These are phyloP conservation scores for Fistularia tabacaria DNA, from an alignment of 2,797 vertebrate species.

Conservation along the genomic window DNA sequence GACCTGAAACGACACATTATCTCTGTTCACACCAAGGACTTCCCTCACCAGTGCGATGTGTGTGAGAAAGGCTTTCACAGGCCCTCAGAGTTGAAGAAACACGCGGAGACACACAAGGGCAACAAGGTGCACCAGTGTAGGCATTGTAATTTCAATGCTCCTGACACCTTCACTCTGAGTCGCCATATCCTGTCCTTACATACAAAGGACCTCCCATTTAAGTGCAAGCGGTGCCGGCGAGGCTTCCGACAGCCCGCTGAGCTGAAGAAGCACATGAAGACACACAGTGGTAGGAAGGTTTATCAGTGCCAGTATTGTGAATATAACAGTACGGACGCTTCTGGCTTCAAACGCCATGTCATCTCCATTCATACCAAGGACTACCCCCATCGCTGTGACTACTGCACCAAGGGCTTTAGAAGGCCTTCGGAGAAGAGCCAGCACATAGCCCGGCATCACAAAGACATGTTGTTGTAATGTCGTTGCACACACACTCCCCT, in stretches of 20 bases:
- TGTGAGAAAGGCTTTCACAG: constrained; percentile 97
- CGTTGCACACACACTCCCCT: constrained; percentile 52
- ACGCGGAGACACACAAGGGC: constrained; percentile 92
- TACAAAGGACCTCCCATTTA: constrained; percentile 89
- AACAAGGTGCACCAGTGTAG: constrained; percentile 96
- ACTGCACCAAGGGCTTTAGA: constrained; percentile 95
- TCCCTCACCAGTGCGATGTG: constrained; percentile 95
- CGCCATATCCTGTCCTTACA: constrained; percentile 96
- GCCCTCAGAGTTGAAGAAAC: constrained; percentile 98
- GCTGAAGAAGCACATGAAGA: constrained; percentile 99
- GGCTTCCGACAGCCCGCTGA: constrained; percentile 92
- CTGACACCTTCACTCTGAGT: constrained; percentile 94
- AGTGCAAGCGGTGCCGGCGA: constrained; percentile 92
- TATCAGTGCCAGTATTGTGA: constrained; percentile 99
- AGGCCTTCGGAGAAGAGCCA: constrained; percentile 97
- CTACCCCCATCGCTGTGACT: constrained; percentile 96
- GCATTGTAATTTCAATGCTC: constrained; percentile 96
- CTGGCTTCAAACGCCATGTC: constrained; percentile 96
- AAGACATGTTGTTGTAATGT: constrained; percentile 83
- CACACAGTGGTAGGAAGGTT: constrained; percentile 95
- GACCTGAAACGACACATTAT: constrained; percentile 98
- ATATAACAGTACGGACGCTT: constrained; percentile 97
- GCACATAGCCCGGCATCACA: constrained; percentile 97
- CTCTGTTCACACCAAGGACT: constrained; percentile 98
- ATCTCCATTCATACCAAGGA: constrained; percentile 99